Percentiles rank a stretch among this genome's conserved stretches.
Conservation (phyloP, 2,888 invertebrate species). For the Archaeoteleia sp. region DNA sequence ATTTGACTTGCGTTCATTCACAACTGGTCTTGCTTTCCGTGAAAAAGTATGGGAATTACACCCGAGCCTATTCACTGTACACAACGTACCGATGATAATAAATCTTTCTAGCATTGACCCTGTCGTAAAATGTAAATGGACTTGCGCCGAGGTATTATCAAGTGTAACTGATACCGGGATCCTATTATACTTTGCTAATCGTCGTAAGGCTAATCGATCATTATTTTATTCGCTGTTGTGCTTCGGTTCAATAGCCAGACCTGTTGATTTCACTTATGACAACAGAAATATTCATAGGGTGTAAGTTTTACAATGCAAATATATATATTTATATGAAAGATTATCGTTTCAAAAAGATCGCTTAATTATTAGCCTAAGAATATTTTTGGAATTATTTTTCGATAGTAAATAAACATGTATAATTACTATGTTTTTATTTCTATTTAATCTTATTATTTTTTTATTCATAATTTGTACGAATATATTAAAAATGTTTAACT, state of each 20-base stretch:
- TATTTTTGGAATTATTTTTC: too few relatives aligned
- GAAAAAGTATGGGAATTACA: conserved; percentile 41
- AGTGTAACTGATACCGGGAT: conserved; percentile 31
- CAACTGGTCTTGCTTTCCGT: conserved; percentile 45
- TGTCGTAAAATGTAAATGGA: conserved; percentile 32
- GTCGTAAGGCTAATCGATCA: conserved; percentile 45
- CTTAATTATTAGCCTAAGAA: too few relatives aligned
- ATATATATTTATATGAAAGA: too few relatives aligned
- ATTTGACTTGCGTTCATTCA: conserved; percentile 62
- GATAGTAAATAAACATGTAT: too few relatives aligned
- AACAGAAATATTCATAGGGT: too few relatives aligned
- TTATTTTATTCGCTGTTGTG: conserved; percentile 38
- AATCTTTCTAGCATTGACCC: conserved; percentile 50
- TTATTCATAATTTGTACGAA: too few relatives aligned
- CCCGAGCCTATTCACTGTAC: conserved; percentile 44
- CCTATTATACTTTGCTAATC: conserved; percentile 43
- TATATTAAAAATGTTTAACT: too few relatives aligned
- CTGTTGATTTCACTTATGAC: too few relatives aligned
- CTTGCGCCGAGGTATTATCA: conserved; percentile 31
- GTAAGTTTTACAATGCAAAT: too few relatives aligned
- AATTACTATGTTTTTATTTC: too few relatives aligned
- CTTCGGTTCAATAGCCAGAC: conserved; percentile 10
- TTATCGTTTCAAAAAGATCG: too few relatives aligned
- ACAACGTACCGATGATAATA: conserved; percentile 40
- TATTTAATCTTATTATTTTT: too few relatives aligned